A percentile compares a stretch with the other conserved stretches of the same genome.
Conservation (phyloP, 2,113 vertebrate species). For the Actenoides hombroni region DNA sequence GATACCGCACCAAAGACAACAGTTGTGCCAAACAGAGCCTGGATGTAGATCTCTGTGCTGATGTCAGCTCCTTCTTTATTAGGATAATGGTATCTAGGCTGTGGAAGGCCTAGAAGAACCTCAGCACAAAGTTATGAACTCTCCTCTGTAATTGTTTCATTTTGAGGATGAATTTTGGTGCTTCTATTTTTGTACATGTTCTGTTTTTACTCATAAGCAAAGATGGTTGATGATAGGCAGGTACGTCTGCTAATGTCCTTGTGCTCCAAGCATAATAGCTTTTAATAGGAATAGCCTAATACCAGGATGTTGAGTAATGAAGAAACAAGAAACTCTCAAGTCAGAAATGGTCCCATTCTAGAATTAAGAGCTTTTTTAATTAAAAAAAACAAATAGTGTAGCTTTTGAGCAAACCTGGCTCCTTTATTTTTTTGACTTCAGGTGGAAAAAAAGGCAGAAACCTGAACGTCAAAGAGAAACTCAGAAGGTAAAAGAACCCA, state of each 20-base stretch:
- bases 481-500: constrained; percentile 52
- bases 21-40: not conserved
- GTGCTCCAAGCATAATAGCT: not conserved
- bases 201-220: not conserved
- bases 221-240: not conserved
- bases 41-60: not conserved
- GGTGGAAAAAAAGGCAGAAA: constrained; percentile 63
- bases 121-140: not conserved
- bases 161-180: constrained; percentile 20
- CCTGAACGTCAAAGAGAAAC: constrained; percentile 68
- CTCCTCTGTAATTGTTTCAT: not conserved
- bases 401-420: not conserved
- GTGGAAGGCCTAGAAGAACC: not conserved
- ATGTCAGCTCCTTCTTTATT: not conserved
- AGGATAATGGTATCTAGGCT: not conserved
- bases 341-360: not conserved
- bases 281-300: not conserved
- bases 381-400: not conserved
- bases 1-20: not conserved
- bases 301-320: not conserved
- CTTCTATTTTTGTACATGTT: constrained; percentile 13
- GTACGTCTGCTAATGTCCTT: not conserved
- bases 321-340: not conserved
- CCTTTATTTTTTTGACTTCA: not conserved
- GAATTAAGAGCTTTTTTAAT: not conserved